Evolutionary conservation across 2,888 invertebrate genomes (phyloP).

Genomic region (Dorcus parallelipipedus): DNA sequence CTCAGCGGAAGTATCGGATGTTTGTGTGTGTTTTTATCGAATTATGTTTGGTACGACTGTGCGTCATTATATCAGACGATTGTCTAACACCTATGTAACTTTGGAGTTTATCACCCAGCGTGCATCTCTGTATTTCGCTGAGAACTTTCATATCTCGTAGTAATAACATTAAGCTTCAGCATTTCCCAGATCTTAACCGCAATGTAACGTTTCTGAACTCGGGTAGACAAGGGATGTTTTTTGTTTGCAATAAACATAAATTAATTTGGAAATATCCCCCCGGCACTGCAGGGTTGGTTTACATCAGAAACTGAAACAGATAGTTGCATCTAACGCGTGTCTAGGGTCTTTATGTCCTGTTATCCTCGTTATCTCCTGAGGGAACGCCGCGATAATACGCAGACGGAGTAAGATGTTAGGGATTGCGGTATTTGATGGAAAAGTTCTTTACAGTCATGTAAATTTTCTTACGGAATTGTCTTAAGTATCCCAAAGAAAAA

Average conservation of each 20-base stretch:
- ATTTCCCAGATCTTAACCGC: slow-evolving; percentile 14
- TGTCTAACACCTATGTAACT: too few species aligned
- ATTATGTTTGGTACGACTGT: too few species aligned
- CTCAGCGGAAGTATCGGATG: slow-evolving; percentile 16
- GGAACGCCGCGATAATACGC: slow-evolving; percentile 27
- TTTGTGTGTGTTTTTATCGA: neutral
- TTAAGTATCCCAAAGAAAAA: neutral
- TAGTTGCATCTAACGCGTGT: slow-evolving; percentile 30
- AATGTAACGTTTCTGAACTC: slow-evolving; percentile 9
- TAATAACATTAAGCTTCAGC: slow-evolving; percentile 13
- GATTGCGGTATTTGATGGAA: neutral
- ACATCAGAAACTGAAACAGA: slow-evolving; percentile 28
- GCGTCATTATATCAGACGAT: too few species aligned
- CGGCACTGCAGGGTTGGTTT: slow-evolving; percentile 31
- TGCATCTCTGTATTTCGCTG: too few species aligned
- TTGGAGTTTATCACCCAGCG: too few species aligned
- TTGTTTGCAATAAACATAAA: slow-evolving; percentile 45
- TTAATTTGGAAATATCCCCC: slow-evolving; percentile 38
- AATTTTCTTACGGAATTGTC: too few species aligned
- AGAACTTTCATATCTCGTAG: slow-evolving; percentile 7
- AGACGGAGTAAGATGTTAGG: slow-evolving; percentile 28
- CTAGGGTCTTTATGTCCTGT: slow-evolving; percentile 29
- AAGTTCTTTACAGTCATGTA: too few species aligned
- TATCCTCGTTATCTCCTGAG: slow-evolving; percentile 25
- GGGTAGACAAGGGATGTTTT: slow-evolving; percentile 27